Evolutionary conservation across 1,140 invertebrate species (phyloP).

Genomic region (Megalopta genalis): DNA sequence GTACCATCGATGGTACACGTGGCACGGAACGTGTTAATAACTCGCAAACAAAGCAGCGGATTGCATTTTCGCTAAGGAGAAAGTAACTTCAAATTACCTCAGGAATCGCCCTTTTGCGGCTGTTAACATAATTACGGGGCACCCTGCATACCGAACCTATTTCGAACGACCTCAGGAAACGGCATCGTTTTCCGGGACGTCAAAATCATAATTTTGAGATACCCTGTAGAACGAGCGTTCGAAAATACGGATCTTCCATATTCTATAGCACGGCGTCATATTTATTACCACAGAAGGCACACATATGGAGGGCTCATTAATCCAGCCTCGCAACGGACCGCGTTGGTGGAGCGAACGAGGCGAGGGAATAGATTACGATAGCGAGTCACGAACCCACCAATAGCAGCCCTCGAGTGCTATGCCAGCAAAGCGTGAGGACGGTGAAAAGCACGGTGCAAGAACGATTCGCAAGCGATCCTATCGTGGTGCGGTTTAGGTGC

Average conservation of each 20-base stretch:
- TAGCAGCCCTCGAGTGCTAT: conserved; percentile 33
- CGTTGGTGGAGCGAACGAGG: not conserved
- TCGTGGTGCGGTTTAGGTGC: conserved; percentile 20
- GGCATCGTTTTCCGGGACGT: too few species aligned
- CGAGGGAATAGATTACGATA: conserved; percentile 8
- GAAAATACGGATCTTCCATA: not conserved
- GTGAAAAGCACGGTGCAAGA: conserved; percentile 31
- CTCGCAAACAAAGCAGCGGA: too few species aligned
- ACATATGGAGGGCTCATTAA: conserved; percentile 13
- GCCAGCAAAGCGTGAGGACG: conserved; percentile 42
- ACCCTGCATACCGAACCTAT: too few species aligned
- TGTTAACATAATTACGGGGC: too few species aligned
- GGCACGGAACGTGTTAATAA: too few species aligned
- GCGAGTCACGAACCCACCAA: conserved; percentile 10
- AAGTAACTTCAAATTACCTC: too few species aligned
- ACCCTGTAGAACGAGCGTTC: too few species aligned
- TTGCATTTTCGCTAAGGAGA: too few species aligned
- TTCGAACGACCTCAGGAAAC: too few species aligned
- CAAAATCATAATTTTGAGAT: too few species aligned
- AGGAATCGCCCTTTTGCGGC: too few species aligned
- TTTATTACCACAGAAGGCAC: not conserved
- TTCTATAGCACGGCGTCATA: not conserved
- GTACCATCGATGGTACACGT: too few species aligned
- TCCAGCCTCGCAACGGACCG: not conserved
- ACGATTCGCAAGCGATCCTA: conserved; percentile 32